Conservation (phyloP, 2,797 vertebrate species). For the Spondyliosoma cantharus region DNA sequence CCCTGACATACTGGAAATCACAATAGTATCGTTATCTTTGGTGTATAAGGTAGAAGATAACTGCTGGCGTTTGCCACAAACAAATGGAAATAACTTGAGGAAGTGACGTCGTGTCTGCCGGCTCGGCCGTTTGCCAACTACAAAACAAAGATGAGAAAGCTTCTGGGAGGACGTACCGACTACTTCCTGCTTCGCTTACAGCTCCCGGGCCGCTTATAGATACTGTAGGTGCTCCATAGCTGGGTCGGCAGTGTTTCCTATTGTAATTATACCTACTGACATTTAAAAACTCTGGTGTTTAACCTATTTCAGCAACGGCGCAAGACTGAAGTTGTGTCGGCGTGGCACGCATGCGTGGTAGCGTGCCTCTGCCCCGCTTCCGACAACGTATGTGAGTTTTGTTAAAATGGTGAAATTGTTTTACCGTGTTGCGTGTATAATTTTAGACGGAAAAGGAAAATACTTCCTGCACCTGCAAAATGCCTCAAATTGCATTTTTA, state of each 20-base stretch:
- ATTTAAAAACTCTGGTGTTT: background rate
- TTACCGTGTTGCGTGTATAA: too few relatives aligned
- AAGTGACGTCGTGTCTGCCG: constrained; percentile 77
- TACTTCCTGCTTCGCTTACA: constrained; percentile 52
- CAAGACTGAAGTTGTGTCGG: background rate
- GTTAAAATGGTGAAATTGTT: background rate
- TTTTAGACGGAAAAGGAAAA: background rate
- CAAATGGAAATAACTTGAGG: constrained; percentile 79
- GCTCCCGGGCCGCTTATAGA: too few relatives aligned
- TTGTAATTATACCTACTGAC: background rate
- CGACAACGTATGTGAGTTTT: background rate
- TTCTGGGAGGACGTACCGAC: background rate
- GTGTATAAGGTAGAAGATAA: constrained; percentile 44
- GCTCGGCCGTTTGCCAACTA: constrained; percentile 44
- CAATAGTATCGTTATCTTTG: constrained; percentile 41
- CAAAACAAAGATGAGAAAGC: constrained; percentile 47
- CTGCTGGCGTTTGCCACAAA: constrained; percentile 68
- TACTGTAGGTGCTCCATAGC: background rate
- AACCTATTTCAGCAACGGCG: background rate
- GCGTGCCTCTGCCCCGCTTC: background rate
- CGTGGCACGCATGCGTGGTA: constrained; percentile 18
- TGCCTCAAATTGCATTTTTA: background rate
- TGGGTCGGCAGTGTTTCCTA: accelerated
- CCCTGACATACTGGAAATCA: constrained; percentile 6
- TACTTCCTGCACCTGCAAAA: background rate